Evolutionary conservation across 2,797 vertebrate species (phyloP).

Genomic region (Cheirogaleus major): DNA sequence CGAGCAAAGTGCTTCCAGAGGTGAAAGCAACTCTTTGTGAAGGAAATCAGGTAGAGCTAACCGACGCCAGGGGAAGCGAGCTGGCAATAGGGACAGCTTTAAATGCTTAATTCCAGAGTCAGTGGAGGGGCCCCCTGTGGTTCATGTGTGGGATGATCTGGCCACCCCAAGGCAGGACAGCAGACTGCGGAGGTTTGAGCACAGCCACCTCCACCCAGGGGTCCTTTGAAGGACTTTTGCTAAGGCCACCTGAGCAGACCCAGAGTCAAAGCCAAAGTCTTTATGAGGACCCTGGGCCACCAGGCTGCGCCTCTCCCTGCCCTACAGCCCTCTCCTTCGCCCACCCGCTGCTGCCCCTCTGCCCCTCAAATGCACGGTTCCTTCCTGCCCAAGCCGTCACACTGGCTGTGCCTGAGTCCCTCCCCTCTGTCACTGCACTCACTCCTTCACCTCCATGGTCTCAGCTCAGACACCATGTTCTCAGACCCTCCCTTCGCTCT

Average conservation of each 20-base stretch:
- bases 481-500: neutral
- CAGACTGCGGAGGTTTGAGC: accelerated
- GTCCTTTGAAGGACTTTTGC: neutral
- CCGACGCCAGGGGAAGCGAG: accelerated
- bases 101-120: neutral
- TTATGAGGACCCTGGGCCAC: neutral
- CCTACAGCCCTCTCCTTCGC: neutral
- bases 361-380: neutral
- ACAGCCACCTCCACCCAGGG: neutral
- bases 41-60: accelerated
- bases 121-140: neutral
- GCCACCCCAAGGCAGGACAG: no score
- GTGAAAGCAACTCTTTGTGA: accelerated
- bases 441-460: no score
- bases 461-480: accelerated
- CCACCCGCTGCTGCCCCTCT: no score
- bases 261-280: neutral
- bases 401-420: neutral
- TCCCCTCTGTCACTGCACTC: neutral
- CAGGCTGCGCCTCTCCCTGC: accelerated
- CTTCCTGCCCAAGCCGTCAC: accelerated
- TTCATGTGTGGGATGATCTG: accelerated
- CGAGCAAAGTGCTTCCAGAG: neutral
- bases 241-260: neutral
- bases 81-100: accelerated